Conservation (phyloP, 2,113 vertebrate genomes). For the Felis catus region F.catus_Fca126_mat1.0 CM031412.1:80908501-80909000, state of each 20-base stretch:
- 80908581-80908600: not conserved
- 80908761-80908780: too few species aligned
- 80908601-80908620: accelerated
- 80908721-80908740: accelerated
- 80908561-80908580: too few species aligned
- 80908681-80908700: not conserved
- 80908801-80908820: not conserved
- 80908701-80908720: accelerated
- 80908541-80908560: not conserved
- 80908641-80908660: accelerated
- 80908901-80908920: too few species aligned
- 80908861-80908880: not conserved
- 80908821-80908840: not conserved
- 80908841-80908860: accelerated
- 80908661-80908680: not conserved
- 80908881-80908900: not conserved
- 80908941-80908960: accelerated
- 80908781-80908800: not conserved
- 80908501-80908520: accelerated
- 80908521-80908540: not conserved
- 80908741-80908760: not conserved
- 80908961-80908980: too few species aligned
- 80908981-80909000: not conserved
- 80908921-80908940: not conserved
- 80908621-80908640: not conserved